These are phyloP conservation scores for Astyanax mexicanus DNA, from an alignment of 2,797 vertebrate genomes.

Conservation along the genomic window DNA sequence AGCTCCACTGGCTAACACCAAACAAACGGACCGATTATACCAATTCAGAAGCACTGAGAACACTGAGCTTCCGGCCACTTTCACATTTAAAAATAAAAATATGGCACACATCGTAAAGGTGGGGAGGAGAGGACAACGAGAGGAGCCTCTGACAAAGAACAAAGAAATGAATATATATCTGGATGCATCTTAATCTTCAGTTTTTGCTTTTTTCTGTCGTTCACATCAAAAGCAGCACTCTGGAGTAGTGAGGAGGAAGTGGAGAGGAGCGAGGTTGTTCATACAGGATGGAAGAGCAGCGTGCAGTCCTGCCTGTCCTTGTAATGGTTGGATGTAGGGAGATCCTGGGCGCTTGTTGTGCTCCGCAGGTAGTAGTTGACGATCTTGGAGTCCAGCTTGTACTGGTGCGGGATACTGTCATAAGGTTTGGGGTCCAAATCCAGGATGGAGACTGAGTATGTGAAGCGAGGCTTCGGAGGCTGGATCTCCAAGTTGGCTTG, in stretches of 20 bases:
- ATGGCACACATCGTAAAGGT: conserved; percentile 48
- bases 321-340: conserved; percentile 75
- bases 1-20: conserved; percentile 14
- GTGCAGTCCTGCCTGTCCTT: conserved; percentile 89
- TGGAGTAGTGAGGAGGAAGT: background rate
- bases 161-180: background rate
- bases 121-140: background rate
- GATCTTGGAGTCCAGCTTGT: conserved; percentile 91
- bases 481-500: conserved; percentile 80
- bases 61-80: conserved; percentile 51
- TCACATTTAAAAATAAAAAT: conserved; percentile 37
- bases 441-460: conserved; percentile 90
- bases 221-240: conserved; percentile 46
- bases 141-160: conserved; percentile 37
- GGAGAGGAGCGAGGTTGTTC: conserved; percentile 45
- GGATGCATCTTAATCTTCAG: conserved; percentile 28
- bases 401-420: conserved; percentile 91
- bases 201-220: conserved; percentile 34
- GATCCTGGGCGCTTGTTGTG: conserved; percentile 77
- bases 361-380: conserved; percentile 89
- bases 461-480: conserved; percentile 83
- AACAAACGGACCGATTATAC: background rate
- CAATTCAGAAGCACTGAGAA: background rate
- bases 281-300: conserved; percentile 91
- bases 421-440: conserved; percentile 96